Percentiles rank a stretch among this genome's conserved stretches.
phyloP scores from a whole-genome alignment of 35 echinoderm and acorn worm species.

The Lytechinus variegatus region DNA sequence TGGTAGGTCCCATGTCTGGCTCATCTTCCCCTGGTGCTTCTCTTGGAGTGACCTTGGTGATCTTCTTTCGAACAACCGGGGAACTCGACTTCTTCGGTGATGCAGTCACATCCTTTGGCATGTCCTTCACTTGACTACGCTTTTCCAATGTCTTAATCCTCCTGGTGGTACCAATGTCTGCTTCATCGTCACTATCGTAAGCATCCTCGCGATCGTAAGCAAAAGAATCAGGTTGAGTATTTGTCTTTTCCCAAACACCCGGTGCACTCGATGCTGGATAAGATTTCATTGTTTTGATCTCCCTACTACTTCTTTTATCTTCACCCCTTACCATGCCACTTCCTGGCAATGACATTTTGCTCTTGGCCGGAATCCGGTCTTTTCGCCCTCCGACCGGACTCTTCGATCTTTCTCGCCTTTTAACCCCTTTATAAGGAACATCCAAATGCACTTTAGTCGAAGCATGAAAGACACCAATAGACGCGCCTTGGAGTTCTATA shows the following conservation, averaged over 20 bases:
- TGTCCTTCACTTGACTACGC: too few species aligned
- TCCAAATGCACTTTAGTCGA: background rate
- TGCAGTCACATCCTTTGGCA: too few species aligned
- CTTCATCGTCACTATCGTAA: too few species aligned
- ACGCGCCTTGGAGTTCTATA: background rate
- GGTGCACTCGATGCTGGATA: background rate
- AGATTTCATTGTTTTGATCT: background rate
- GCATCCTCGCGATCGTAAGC: too few species aligned
- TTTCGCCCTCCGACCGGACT: background rate
- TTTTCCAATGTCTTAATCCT: too few species aligned
- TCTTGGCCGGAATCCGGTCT: background rate
- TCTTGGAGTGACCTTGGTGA: background rate
- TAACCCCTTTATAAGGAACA: background rate
- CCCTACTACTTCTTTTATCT: background rate
- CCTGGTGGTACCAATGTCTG: too few species aligned
- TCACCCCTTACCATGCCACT: background rate
- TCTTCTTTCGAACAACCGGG: background rate
- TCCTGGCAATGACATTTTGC: background rate
- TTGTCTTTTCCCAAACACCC: background rate
- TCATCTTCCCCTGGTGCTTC: background rate
- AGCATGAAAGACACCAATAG: background rate
- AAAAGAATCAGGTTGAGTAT: background rate
- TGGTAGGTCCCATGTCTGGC: background rate
- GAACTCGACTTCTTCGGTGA: background rate
- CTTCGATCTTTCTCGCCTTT: background rate